Base-by-base conservation (phyloP, 2,113 vertebrate species). In the Prochilodus magdalenae region DNA sequence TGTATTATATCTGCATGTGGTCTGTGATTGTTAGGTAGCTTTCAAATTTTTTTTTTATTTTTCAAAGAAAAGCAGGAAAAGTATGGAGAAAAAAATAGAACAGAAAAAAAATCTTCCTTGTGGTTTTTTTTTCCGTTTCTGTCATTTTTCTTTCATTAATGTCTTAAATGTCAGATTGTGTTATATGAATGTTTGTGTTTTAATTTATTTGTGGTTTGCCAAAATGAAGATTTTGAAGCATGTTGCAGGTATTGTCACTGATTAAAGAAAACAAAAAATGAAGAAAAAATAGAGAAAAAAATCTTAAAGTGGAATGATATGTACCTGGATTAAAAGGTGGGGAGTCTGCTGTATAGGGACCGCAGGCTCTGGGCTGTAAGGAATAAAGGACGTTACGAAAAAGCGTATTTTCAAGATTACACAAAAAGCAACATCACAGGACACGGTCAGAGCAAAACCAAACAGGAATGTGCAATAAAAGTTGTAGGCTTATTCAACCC, bases 381-480 rank as follows among this genome's bases (percentile, higher is more conserved):
- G 78, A 80, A 69, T 55, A 84, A 84, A 84, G 83, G 76, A 76
- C 85, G 87, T 59, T 75, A 89, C 85, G 27, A 83, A 36, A 91
- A 36, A 91, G 87, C 85, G 91, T 91, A 88, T 91, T 79, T 79
- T 69, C 73, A 89, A 89, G 88, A 82, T 15, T 89, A 85, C 87
- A 87, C 81, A 74, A 60, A 74, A 60, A 77, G 79, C 86, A 86
- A 85, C 82, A 86, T 79, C 82, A 77, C 87, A 81, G 88, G 87
- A 80, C 84, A 89, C 89, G 88, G 91, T 90, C 88, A 49, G 84
- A 86, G 91, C 92, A 91, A 93, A 93, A 94, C 93, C 93, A 92
- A 94, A 94, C 93, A 93, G 92, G 93, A 94, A 94, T 94, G 94
- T 95, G 94, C 94, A 95, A 95, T 95, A 95, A 95, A 95, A 90